Conservation (phyloP, 2,888 invertebrate species). For the Melanchra persicariae region DNA sequence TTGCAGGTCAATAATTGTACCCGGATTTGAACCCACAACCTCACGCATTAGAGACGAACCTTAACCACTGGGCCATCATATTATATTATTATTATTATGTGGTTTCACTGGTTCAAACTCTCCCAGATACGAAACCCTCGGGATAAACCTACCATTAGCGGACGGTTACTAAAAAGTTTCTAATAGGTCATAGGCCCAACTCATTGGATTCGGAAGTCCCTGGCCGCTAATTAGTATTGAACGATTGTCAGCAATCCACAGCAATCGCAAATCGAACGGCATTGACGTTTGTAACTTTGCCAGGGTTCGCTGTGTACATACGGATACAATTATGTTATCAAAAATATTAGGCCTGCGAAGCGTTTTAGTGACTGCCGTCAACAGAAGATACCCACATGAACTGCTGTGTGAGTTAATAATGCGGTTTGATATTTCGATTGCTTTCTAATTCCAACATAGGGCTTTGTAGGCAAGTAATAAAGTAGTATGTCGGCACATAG, state of each 20-base stretch:
- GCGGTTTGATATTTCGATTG: neutral
- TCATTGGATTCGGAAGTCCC: slow-evolving; percentile 3
- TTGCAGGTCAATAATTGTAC: too few relatives aligned
- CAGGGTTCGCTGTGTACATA: slow-evolving; percentile 4
- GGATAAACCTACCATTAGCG: too few relatives aligned
- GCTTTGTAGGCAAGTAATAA: too few relatives aligned
- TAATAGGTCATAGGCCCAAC: too few relatives aligned
- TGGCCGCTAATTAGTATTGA: slow-evolving; percentile 15
- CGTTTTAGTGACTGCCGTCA: slow-evolving; percentile 46
- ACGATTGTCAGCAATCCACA: slow-evolving; percentile 19
- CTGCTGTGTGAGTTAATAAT: slow-evolving; percentile 58
- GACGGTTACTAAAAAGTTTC: too few relatives aligned
- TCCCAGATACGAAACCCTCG: too few relatives aligned
- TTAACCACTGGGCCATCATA: neutral
- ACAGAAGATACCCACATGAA: slow-evolving; percentile 54
- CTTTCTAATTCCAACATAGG: too few relatives aligned
- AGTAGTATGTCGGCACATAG: too few relatives aligned
- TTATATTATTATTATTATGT: too few relatives aligned
- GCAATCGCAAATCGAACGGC: slow-evolving; percentile 39
- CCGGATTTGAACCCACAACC: neutral
- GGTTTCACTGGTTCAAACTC: neutral
- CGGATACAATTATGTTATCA: slow-evolving; percentile 56
- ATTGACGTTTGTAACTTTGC: slow-evolving; percentile 31
- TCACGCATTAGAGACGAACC: neutral
- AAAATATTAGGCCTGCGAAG: slow-evolving; percentile 63